Evolutionary conservation across 2,113 vertebrate genomes (phyloP).

Genomic region (Pollimyrus isidori): DNA sequence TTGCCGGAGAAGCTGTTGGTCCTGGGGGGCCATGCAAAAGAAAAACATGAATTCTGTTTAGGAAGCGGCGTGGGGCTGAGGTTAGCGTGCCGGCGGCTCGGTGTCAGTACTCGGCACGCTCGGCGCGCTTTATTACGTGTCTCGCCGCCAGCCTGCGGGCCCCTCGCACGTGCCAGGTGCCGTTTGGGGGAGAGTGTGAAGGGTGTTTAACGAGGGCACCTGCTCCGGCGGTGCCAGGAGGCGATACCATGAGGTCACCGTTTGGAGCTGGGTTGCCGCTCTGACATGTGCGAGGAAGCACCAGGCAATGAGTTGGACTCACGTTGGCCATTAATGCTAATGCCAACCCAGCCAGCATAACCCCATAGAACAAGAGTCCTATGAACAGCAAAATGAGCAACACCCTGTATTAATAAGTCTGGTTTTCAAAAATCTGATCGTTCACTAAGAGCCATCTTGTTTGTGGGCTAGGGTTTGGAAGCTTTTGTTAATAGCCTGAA

Average conservation of each 20-base stretch:
- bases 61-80: neutral
- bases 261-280: slow-evolving; percentile 30
- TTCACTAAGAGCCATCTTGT: neutral
- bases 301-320: neutral
- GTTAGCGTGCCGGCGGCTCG: neutral
- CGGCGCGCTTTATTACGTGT: neutral
- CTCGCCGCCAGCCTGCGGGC: slow-evolving; percentile 5
- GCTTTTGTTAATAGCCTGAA: neutral
- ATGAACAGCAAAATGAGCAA: neutral
- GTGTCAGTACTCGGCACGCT: neutral
- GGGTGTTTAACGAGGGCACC: slow-evolving; percentile 26
- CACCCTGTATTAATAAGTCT: neutral
- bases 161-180: slow-evolving; percentile 32
- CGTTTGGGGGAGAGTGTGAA: neutral
- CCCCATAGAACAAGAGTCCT: neutral
- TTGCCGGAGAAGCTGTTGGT: neutral
- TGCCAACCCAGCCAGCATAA: neutral
- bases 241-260: slow-evolving; percentile 34
- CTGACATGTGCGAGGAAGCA: slow-evolving; percentile 40
- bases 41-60: neutral
- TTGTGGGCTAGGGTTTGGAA: neutral
- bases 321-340: neutral
- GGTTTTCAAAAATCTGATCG: neutral
- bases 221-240: slow-evolving; percentile 35
- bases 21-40: neutral